These are phyloP conservation scores for Phymanthus crucifer DNA, from an alignment of 92 coral and sea anemone genomes.

Conservation along the genomic window DNA sequence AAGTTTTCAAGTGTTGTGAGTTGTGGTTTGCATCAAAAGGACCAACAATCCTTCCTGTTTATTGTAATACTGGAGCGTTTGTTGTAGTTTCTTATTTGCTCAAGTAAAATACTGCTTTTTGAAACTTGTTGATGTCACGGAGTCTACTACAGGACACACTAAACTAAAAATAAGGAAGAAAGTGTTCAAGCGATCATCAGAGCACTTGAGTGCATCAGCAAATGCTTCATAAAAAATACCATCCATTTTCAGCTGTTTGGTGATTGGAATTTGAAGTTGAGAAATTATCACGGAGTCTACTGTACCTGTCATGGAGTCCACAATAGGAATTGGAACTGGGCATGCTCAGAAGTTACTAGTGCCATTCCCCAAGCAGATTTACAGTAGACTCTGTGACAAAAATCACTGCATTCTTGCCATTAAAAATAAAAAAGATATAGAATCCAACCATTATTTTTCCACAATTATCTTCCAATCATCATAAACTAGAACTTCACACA, in stretches of 20 bases:
- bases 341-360: no score
- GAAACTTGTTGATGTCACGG: not conserved
- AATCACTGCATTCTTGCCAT: no score
- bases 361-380: no score
- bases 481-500: no score
- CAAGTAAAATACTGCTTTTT: not conserved
- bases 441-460: no score
- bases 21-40: not conserved
- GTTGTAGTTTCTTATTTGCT: not conserved
- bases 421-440: no score
- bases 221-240: not conserved
- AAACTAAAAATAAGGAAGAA: not conserved
- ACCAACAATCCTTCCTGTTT: not conserved
- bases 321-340: no score
- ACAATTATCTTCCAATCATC: no score
- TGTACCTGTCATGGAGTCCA: no score
- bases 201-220: not conserved
- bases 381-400: no score
- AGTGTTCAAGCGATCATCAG: not conserved
- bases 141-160: not conserved
- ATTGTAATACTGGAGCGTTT: not conserved
- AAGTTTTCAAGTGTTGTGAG: not conserved
- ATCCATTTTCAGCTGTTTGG: not conserved
- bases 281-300: no score
- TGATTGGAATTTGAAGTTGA: not conserved